A percentile compares a stretch with the other conserved stretches of the same genome.
These are phyloP conservation scores for Phengaris arion DNA, from an alignment of 2,888 invertebrate genomes.

Conservation along the genomic window DNA sequence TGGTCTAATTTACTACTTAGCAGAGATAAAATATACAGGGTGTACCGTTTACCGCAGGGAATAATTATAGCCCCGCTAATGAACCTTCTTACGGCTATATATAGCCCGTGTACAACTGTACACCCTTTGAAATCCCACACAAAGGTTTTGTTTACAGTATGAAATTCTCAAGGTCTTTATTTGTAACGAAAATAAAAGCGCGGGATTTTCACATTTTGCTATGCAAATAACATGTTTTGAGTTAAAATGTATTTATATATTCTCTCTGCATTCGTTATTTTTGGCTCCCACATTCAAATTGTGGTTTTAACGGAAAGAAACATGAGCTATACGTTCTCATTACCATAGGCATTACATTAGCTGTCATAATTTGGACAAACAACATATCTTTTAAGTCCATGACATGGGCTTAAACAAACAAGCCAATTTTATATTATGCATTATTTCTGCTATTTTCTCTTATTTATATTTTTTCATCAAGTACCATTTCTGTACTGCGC, in stretches of 20 bases:
- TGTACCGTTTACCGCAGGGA: constrained; percentile 3
- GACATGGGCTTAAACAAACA: too few relatives aligned
- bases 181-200: background rate
- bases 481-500: too few relatives aligned
- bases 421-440: too few relatives aligned
- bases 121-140: constrained; percentile 13
- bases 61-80: constrained; percentile 30
- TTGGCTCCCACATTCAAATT: background rate
- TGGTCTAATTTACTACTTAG: background rate
- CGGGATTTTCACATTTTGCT: background rate
- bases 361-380: too few relatives aligned
- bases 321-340: too few relatives aligned
- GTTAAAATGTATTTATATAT: background rate
- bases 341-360: too few relatives aligned
- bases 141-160: constrained; percentile 1
- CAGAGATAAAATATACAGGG: background rate
- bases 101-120: background rate
- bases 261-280: background rate
- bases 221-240: background rate
- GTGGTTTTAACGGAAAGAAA: too few relatives aligned
- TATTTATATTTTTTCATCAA: too few relatives aligned
- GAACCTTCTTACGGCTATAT: constrained; percentile 27
- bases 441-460: too few relatives aligned
- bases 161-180: background rate
- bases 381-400: too few relatives aligned